Evolutionary conservation across 2,113 vertebrate species (phyloP).

Genomic region (Epinephelus fuscoguttatus): DNA sequence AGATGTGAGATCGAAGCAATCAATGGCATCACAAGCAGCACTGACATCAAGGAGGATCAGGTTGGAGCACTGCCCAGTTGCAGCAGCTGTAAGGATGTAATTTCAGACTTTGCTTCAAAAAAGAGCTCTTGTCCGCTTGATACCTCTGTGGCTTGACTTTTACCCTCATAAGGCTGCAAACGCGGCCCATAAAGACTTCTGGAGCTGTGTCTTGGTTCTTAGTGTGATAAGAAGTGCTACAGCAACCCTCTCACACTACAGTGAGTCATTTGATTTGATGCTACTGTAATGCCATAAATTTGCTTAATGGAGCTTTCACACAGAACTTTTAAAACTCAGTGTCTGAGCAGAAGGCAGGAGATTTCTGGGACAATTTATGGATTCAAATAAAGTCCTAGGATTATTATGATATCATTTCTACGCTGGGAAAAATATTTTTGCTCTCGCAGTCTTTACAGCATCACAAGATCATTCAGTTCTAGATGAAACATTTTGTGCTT

Average conservation of each 20-base stretch:
- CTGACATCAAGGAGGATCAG: neutral
- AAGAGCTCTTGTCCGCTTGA: neutral
- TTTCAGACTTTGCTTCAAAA: neutral
- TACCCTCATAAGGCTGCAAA: neutral
- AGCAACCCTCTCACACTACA: neutral
- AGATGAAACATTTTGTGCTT: conserved; percentile 20
- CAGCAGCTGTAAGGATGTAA: neutral
- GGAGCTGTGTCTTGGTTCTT: neutral
- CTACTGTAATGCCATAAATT: conserved; percentile 3
- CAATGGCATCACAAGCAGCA: conserved; percentile 2
- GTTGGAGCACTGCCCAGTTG: neutral
- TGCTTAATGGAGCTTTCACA: conserved; percentile 28
- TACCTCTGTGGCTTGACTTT: neutral
- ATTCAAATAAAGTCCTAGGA: conserved; percentile 37
- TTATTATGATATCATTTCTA: conserved; percentile 17
- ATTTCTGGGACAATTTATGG: conserved; percentile 23
- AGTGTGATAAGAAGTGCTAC: neutral
- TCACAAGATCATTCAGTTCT: neutral
- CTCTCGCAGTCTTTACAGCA: neutral
- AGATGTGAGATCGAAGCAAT: neutral
- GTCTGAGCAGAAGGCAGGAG: neutral
- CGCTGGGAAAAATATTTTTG: conserved; percentile 10
- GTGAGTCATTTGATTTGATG: conserved; percentile 22
- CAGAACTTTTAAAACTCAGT: neutral
- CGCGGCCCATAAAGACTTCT: neutral